These are phyloP conservation scores for Thymelicus acteon DNA, from an alignment of 2,888 invertebrate genomes.

Conservation along the genomic window DNA sequence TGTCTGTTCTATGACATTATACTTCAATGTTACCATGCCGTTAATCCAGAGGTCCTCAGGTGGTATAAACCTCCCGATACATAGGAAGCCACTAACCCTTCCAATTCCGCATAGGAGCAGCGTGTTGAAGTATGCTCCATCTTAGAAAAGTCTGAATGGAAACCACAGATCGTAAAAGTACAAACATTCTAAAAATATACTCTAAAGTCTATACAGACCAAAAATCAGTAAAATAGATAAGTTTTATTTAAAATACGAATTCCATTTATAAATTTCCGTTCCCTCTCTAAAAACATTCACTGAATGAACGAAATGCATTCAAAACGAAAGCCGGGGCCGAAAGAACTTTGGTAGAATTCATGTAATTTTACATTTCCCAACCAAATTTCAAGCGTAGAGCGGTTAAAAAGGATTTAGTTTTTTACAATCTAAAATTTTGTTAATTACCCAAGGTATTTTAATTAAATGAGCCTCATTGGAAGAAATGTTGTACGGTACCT, in stretches of 20 bases:
- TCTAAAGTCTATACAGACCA: background rate
- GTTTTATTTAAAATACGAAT: slow-evolving; percentile 29
- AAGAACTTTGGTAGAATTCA: slow-evolving; percentile 70
- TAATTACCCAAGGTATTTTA: background rate
- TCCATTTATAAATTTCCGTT: slow-evolving; percentile 52
- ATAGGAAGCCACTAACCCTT: no score
- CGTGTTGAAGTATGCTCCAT: no score
- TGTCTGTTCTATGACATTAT: no score
- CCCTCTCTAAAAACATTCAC: slow-evolving; percentile 46
- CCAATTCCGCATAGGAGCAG: no score
- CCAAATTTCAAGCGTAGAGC: slow-evolving; percentile 4
- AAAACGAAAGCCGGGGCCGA: slow-evolving; percentile 48
- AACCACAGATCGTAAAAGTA: no score
- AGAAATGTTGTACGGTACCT: no score
- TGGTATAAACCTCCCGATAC: no score
- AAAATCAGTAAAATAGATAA: slow-evolving; percentile 27
- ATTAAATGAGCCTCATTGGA: no score
- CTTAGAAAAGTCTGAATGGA: no score
- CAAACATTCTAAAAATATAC: no score
- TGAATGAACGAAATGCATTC: slow-evolving; percentile 35
- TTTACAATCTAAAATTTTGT: background rate
- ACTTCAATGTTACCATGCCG: no score
- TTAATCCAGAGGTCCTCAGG: no score
- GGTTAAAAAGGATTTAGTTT: background rate
- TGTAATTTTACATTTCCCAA: slow-evolving; percentile 64